phyloP scores from a whole-genome alignment of 2,888 invertebrate species.

The Ferrisia virgata region DNA sequence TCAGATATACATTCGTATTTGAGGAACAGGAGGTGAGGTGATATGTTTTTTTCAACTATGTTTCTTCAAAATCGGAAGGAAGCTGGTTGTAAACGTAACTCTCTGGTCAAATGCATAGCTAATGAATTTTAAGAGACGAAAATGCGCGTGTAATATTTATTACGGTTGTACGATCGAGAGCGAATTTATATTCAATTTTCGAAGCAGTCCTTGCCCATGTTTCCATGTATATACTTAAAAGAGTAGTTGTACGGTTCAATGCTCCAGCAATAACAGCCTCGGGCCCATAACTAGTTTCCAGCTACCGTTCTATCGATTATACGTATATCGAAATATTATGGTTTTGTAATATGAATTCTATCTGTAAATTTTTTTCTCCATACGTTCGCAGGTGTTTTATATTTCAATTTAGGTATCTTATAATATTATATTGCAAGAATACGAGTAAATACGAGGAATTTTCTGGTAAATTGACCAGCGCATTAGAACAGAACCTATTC shows the following conservation, averaged over 20 bases:
- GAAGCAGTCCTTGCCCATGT: not conserved
- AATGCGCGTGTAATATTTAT: not conserved
- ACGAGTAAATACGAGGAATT: no score
- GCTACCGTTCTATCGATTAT: conserved; percentile 13
- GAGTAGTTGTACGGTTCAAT: not conserved
- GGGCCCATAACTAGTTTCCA: conserved; percentile 5
- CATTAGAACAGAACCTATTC: no score
- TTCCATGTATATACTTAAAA: not conserved
- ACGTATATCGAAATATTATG: conserved; percentile 7
- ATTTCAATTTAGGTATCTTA: not conserved
- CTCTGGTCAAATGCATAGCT: no score
- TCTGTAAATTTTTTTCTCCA: not conserved
- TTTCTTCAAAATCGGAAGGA: no score
- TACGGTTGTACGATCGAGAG: not conserved
- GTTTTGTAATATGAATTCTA: not conserved
- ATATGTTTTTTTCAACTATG: no score
- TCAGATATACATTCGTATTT: no score
- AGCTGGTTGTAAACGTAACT: no score
- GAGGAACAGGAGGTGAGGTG: no score
- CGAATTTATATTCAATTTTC: conserved; percentile 4
- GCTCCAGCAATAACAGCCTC: not conserved
- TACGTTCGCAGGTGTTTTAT: not conserved
- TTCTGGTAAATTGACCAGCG: no score
- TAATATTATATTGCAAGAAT: no score
- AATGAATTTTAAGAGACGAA: not conserved